Base-by-base conservation (phyloP, 1,140 invertebrate genomes). In the Agrypnia vestita region DNA sequence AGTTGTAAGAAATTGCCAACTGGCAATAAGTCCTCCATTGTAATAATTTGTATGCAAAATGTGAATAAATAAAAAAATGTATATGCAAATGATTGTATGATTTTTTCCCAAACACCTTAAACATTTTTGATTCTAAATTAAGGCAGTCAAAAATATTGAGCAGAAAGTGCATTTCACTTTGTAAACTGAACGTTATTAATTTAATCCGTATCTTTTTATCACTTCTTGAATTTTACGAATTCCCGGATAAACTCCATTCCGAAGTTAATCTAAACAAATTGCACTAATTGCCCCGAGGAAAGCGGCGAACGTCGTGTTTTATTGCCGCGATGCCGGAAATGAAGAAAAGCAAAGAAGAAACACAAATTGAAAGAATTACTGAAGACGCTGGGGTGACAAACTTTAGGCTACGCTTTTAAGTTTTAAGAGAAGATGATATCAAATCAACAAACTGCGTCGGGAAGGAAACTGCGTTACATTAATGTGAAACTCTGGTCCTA, bases 361-460 rank as follows among this genome's bases (percentile, higher is more conserved):
- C 46, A 47, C 44, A 17, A 69, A 69, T 69, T 69, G 64, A 69
- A 46, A 47, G 15, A 15, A 69, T 69, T 69, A 69, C 19, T 25
- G 6, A 62, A 62, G 61, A 11, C 13, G 19, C 61, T 13, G 25
- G 61, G 61, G 19, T 35, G 61, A 62, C 25, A 62, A 62, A 62
- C 61, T 62, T 35, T 11, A 8, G n/a, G 25, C 19, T 25, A 11
- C 21, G 55, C 61, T 62, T 35, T 35, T 13, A 62, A 62, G 61
- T 62, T 62, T 9, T 62, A 43, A 21, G 3, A 12, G n/a, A 62
- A 25, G 61, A 62, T 25, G 0, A 35, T 25, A 43, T 62, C 25
- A 25, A 62, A 62, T 62, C 61, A 1, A 13, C 25, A 25, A 62
- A 62, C n/a, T 62, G 21, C 61, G 35, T 13, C 61, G 9, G 3